Evolutionary conservation across 2,113 vertebrate genomes (phyloP), one percentile per base, ranked within the genome.

Genomic region (Apeltes quadracus): DNA sequence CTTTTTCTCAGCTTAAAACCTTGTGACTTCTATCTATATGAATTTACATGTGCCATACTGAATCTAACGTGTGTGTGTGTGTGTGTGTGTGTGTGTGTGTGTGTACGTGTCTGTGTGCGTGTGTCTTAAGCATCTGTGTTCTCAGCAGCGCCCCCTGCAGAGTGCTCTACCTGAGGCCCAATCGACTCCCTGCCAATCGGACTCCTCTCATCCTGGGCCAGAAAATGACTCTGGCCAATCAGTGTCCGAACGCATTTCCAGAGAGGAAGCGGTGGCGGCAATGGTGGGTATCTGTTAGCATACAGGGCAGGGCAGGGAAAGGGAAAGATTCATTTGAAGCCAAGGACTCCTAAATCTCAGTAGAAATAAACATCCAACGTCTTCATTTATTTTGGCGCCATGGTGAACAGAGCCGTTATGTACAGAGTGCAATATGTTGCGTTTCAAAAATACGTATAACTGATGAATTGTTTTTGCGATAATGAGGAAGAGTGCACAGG

Each of bases 201-300:
- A 68, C 78, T 67, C 55, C 72, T 85, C 68, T 88, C 70, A 90
- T 90, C 78, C 48, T 9, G 41, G 13, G 78, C 87, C 82, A 86
- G 79, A 61, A 39, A 7, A 58, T 74, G 27, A 72, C 62, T 43
- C 0, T 22, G 69, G 87, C 85, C 85, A 87, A 90, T 90, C 80
- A 84, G 62, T 79, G 77, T 68, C 68, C 72, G 16, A 38, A 57
- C 78, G 85, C 62, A 88, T 91, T 84, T 88, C 86, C 83, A 82
- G 73, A 74, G 71, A 84, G 82, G 87, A 87, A 83, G 69, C 56
- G 27, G 72, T 76, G 62, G 64, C 16, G 9, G 78, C 63, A 70
- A 69, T 73, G 69, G 53, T 75, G 72, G 56, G 36, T 59, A 69
- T 82, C 64, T 83, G 34, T 38, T 75, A 66, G 83, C 81, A 71